Evolutionary conservation across 2,113 vertebrate genomes (phyloP), one percentile per base, ranked within the genome.

Genomic region (Chlorodrepanis virens): DNA sequence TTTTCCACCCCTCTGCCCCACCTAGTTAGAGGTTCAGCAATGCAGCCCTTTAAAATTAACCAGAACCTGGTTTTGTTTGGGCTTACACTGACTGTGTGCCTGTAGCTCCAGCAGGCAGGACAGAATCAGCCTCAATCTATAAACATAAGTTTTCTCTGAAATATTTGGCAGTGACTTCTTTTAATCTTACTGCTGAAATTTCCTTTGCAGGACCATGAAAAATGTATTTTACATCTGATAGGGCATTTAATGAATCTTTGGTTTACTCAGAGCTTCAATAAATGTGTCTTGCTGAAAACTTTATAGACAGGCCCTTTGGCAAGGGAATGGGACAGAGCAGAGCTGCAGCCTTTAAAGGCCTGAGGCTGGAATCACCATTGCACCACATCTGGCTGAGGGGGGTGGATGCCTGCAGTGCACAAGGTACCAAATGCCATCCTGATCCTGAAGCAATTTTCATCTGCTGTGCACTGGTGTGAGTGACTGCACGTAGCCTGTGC

Each of bases 171-270:
- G 52, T 57, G 45, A 77, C 28, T 83, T 42, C 5, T 79, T 93
- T 80, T 80, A 84, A 80, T 61, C 44, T 86, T 88, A 68, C 57
- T 89, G 72, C 39, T 53, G 44, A 90, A 92, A 93, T 86, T 93
- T 92, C 67, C 70, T 83, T 93, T 88, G 68, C 76, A 89, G 70
- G 50, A 85, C 64, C 37, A 19, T 44, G 47, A 60, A 86, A 83
- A 95, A 95, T 70, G 54, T 74, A 47, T 83, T 93, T 90, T 83
- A 83, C 68, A 56, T 95, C 54, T 90, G 93, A 95, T 68, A 83
- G 52, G 49, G 52, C 39, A 14, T 80, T 77, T 86, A 90, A 93
- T 40, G 54, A 90, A 86, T 75, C 59, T 42, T 84, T 90, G 57
- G 16, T 91, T 95, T 57, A 70, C 31, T 93, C 63, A 11, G 53